phyloP scores from a whole-genome alignment of 2,113 vertebrate species.

The Erpornis zantholeuca region DNA sequence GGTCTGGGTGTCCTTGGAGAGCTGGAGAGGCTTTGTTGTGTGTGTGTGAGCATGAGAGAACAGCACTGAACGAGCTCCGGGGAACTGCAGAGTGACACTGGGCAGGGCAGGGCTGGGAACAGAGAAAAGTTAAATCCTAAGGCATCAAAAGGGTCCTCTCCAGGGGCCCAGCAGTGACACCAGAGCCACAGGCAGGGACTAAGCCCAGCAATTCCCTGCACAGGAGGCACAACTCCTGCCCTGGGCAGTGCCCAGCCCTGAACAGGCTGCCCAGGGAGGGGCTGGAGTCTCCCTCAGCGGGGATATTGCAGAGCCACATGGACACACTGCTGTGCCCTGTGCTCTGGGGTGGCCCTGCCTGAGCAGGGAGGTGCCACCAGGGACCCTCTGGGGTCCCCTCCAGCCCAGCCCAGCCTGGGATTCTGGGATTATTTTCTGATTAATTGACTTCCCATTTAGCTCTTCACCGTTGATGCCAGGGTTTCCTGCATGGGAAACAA shows the following conservation, averaged over 20 bases:
- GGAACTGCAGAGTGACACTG: no score
- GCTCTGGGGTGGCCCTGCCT: not conserved
- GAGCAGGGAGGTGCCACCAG: not conserved
- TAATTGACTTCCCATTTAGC: not conserved
- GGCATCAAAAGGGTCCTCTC: not conserved
- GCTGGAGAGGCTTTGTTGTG: no score
- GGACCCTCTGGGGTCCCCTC: rapidly evolving
- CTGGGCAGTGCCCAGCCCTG: not conserved
- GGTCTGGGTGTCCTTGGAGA: no score
- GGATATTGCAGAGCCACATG: not conserved
- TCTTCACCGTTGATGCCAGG: not conserved
- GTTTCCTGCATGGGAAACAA: not conserved
- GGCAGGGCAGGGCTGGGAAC: no score
- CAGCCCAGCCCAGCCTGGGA: not conserved
- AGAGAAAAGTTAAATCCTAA: no score
- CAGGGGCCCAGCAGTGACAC: not conserved
- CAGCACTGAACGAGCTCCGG: no score
- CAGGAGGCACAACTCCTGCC: not conserved
- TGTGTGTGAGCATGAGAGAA: no score
- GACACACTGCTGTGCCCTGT: not conserved
- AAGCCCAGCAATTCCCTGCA: not conserved
- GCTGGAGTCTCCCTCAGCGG: not conserved
- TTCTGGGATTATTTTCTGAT: not conserved
- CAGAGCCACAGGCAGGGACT: not conserved
- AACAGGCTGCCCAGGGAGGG: not conserved